Conservation (phyloP, 2,113 vertebrate species). For the Barbus barbus region DNA sequence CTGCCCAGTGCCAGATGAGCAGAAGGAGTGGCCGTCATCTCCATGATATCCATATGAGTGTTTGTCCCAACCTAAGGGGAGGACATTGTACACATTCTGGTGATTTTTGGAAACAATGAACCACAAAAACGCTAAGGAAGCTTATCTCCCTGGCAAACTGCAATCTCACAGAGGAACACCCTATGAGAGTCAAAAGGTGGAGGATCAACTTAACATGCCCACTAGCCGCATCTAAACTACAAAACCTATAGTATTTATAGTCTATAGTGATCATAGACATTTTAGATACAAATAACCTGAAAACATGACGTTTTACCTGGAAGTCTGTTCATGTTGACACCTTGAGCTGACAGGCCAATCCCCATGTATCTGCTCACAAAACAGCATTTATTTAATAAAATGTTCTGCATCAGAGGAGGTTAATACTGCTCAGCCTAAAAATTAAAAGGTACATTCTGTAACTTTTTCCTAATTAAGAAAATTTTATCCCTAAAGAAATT, state of each 20-base stretch:
- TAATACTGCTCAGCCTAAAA: background rate
- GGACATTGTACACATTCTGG: slow-evolving; percentile 20
- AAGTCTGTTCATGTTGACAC: slow-evolving; percentile 85
- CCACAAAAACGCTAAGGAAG: background rate
- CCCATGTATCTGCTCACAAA: slow-evolving; percentile 91
- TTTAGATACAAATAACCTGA: background rate
- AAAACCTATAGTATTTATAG: too few relatives aligned
- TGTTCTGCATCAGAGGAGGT: background rate
- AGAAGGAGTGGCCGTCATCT: slow-evolving; percentile 97
- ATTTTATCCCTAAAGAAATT: background rate
- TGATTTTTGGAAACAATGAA: background rate
- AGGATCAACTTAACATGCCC: slow-evolving; percentile 34
- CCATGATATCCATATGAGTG: slow-evolving; percentile 98
- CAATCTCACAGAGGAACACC: slow-evolving; percentile 40
- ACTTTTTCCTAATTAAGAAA: background rate
- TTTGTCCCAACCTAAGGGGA: slow-evolving; percentile 91
- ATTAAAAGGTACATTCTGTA: background rate
- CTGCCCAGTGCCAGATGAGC: slow-evolving; percentile 94
- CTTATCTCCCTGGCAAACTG: slow-evolving; percentile 56
- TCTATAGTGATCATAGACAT: background rate
- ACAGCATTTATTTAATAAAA: slow-evolving; percentile 23
- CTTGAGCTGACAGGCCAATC: slow-evolving; percentile 88
- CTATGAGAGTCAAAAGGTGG: slow-evolving; percentile 20
- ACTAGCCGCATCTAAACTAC: slow-evolving; percentile 22
- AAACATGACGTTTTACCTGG: slow-evolving; percentile 81